Evolutionary conservation across 2,797 vertebrate genomes (phyloP), one percentile per base, ranked within the genome.

Genomic region (Phalloptychus januarius): DNA sequence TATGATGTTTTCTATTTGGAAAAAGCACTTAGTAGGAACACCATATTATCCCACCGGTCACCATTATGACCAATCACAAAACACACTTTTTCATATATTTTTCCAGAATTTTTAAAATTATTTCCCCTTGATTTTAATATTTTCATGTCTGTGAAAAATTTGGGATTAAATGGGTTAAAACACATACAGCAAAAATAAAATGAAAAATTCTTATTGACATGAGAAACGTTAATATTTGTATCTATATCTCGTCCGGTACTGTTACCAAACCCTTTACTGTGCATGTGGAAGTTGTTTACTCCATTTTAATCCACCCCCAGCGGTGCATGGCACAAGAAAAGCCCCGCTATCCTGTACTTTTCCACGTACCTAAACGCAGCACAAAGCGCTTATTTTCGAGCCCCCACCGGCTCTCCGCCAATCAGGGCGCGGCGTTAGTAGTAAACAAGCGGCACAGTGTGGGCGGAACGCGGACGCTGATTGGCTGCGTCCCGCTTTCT

Each of bases 401-500:
- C 72, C 75, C 75, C 82, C 72, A 56, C 23, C 6, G 11, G 50
- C 61, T 85, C 36, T 87, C 76, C 28, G 31, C 94, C 92, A 93
- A 94, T 94, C 89, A 84, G 84, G 85, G 74, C 4, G 70, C 72
- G 81, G 84, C 42, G 56, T 83, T 78, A 7, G 91, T 93, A 91
- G 94, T 95, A 95, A 95, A 95, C 93, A 95, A 94, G 90, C 46
- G 58, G 12, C 82, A 54, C 38, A 12, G 86, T 65, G 86, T 89
- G 89, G 94, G 93, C 79, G 89, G 83, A 73, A 54, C 25, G 44
- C 11, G n/a, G 15, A 18, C 58, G 74, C 87, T 85, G 61, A 96
- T 96, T 96, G 95, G 96, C 87, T 70, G 52, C 33, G 40, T 40
- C 15, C 50, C n/a, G 78, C 5, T 70, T 79, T 75, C 69, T 40